Conservation (phyloP, 2,797 vertebrate genomes). For the Aplochiton taeniatus region DNA sequence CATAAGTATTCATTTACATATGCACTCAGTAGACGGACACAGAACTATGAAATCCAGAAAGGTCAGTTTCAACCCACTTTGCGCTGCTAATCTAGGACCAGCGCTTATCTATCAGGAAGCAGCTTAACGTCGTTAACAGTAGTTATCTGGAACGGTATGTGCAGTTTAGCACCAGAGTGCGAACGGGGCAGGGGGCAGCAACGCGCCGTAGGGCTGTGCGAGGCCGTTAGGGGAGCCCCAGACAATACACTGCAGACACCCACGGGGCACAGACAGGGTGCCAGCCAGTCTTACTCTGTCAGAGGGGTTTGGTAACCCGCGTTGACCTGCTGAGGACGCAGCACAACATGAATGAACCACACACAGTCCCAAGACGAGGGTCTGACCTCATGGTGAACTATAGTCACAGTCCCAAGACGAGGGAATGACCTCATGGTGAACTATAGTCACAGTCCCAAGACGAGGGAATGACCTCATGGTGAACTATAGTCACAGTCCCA, state of each 20-base stretch:
- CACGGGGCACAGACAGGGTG: too few relatives aligned
- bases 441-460: conserved; percentile 14
- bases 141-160: too few relatives aligned
- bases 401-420: conserved; percentile 17
- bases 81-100: conserved; percentile 7
- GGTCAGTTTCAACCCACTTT: background rate
- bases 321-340: conserved; percentile 16
- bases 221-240: too few relatives aligned
- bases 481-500: conserved; percentile 17
- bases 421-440: too few relatives aligned
- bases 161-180: background rate
- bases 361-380: conserved; percentile 14
- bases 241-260: too few relatives aligned
- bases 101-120: conserved; percentile 4
- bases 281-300: too few relatives aligned
- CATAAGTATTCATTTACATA: too few relatives aligned
- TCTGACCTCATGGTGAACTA: conserved; percentile 11
- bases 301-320: background rate
- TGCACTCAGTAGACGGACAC: background rate
- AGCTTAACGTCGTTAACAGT: background rate
- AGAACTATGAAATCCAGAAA: conserved; percentile 5
- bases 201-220: too few relatives aligned
- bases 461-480: too few relatives aligned
- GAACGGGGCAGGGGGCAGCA: too few relatives aligned
- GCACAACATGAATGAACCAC: conserved; percentile 21